These are phyloP conservation scores for Mohoua ochrocephala DNA, from an alignment of 2,113 vertebrate species.

Conservation along the genomic window DNA sequence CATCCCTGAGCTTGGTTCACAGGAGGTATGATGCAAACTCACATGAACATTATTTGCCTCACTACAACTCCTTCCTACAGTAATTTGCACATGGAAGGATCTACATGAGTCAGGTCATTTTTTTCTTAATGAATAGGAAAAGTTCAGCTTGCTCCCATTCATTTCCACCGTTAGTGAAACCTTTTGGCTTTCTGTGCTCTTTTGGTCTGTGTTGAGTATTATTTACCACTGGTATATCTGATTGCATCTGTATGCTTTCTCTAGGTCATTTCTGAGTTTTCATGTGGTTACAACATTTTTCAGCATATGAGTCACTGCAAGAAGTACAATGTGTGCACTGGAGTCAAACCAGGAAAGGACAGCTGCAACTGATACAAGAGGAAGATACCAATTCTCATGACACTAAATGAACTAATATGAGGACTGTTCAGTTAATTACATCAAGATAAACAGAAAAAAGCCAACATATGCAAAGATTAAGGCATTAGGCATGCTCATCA, in stretches of 20 bases:
- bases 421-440: constrained; percentile 23
- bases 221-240: not conserved
- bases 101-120: not conserved
- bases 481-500: not conserved
- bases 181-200: not conserved
- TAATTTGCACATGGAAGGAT: not conserved
- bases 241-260: not conserved
- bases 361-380: not conserved
- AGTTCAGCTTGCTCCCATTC: not conserved
- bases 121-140: not conserved
- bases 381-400: constrained; percentile 48
- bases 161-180: not conserved
- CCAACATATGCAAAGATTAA: not conserved
- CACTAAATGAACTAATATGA: constrained; percentile 29
- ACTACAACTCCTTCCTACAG: not conserved
- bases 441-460: constrained; percentile 36
- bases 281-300: constrained; percentile 5
- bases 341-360: not conserved
- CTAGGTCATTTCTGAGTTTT: constrained; percentile 2
- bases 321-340: not conserved
- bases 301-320: not conserved
- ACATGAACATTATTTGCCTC: not conserved
- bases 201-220: not conserved
- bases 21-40: not conserved
- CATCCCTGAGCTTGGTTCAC: not conserved